These are phyloP conservation scores for Drosophila fungiperda DNA, from an alignment of 2,888 invertebrate species.

Conservation along the genomic window DNA sequence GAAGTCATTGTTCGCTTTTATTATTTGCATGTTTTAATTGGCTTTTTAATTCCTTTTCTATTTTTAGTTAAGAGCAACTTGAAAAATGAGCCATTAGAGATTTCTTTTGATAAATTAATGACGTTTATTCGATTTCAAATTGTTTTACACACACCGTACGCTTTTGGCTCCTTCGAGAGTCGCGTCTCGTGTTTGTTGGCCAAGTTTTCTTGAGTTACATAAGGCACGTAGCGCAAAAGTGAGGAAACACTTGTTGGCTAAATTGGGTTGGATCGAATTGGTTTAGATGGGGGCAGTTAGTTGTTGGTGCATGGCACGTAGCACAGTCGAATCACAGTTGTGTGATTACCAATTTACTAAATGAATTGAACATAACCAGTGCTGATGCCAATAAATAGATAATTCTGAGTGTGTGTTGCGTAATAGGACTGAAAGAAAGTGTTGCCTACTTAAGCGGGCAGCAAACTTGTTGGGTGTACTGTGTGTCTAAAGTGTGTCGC, in stretches of 20 bases:
- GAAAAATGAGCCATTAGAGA: slow-evolving; percentile 7
- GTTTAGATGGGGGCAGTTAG: slow-evolving; percentile 6
- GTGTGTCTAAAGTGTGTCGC: slow-evolving; percentile 11
- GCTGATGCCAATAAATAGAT: slow-evolving; percentile 44
- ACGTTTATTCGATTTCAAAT: slow-evolving; percentile 70
- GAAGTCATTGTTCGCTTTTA: not conserved
- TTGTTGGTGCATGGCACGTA: slow-evolving; percentile 58
- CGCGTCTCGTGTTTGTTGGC: not conserved
- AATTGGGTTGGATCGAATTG: slow-evolving; percentile 15
- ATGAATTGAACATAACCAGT: slow-evolving; percentile 65
- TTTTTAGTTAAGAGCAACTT: slow-evolving; percentile 1
- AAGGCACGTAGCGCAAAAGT: slow-evolving; percentile 60
- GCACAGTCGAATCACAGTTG: slow-evolving; percentile 60
- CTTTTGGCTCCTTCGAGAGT: not conserved
- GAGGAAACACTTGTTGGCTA: slow-evolving; percentile 73
- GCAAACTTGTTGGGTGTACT: not conserved
- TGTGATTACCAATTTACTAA: slow-evolving; percentile 58
- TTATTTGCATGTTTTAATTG: slow-evolving; percentile 18
- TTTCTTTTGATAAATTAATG: slow-evolving; percentile 73
- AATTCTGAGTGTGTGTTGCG: slow-evolving; percentile 26
- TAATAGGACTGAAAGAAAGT: slow-evolving; percentile 16
- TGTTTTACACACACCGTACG: slow-evolving; percentile 26
- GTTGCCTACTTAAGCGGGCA: slow-evolving; percentile 47
- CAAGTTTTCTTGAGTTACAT: slow-evolving; percentile 37
- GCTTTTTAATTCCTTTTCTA: slow-evolving; percentile 1